Percentiles rank a stretch among this genome's conserved stretches.
Conservation (phyloP, 1,140 invertebrate species). For the Zelostemma sp. region DNA sequence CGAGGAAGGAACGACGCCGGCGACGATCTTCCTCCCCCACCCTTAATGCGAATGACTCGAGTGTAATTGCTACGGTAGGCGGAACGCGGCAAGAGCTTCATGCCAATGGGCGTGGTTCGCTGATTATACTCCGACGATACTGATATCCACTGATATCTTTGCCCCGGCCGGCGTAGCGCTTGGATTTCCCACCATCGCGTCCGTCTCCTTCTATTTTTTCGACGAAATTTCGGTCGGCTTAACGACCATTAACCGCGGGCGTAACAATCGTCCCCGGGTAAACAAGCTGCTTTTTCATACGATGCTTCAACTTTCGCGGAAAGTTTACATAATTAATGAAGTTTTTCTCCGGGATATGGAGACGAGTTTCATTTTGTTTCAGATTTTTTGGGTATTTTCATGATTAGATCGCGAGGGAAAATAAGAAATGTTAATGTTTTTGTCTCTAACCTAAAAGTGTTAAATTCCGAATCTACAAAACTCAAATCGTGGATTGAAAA, state of each 20-base stretch:
- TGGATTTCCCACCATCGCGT: slow-evolving; percentile 19
- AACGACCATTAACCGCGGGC: slow-evolving; percentile 9
- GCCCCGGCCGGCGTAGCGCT: slow-evolving; percentile 21
- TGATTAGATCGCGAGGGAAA: no score
- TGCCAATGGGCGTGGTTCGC: slow-evolving; percentile 47
- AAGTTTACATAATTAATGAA: no score
- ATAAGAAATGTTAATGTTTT: no score
- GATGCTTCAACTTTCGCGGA: no score
- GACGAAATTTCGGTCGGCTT: slow-evolving; percentile 3
- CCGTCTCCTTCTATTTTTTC: slow-evolving; percentile 25
- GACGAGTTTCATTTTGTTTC: no score
- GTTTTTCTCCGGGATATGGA: no score
- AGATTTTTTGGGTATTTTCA: no score
- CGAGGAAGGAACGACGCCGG: background rate
- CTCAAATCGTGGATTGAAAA: no score
- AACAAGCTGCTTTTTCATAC: no score
- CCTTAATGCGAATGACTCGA: slow-evolving; percentile 46
- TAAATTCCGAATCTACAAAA: no score
- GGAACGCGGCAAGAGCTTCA: slow-evolving; percentile 42
- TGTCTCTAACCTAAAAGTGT: no score
- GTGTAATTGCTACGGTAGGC: slow-evolving; percentile 48
- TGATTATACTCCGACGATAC: slow-evolving; percentile 46
- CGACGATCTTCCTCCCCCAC: slow-evolving; percentile 40
- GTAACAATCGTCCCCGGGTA: background rate
- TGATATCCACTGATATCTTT: slow-evolving; percentile 38